These are phyloP conservation scores for Paelopatides confundens DNA, from an alignment of 53 echinoderm and acorn worm genomes.

Conservation along the genomic window DNA sequence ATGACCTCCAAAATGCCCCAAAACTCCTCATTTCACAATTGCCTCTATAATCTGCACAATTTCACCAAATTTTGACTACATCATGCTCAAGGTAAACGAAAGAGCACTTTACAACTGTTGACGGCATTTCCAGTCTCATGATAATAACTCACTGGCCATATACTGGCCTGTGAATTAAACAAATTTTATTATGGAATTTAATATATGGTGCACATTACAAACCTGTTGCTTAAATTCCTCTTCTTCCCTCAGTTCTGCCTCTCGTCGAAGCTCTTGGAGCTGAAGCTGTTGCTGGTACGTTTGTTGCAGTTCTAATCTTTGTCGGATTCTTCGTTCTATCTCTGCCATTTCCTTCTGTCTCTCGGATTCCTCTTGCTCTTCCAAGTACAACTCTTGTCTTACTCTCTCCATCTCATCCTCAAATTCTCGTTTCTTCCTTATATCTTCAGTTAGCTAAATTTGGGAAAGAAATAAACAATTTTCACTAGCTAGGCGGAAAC, in stretches of 20 bases:
- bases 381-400: conserved; percentile 88
- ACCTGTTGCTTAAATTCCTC: conserved; percentile 95
- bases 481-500: no score
- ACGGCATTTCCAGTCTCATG: no score
- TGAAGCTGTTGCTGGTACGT: conserved; percentile 86
- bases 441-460: conserved; percentile 82
- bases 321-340: conserved; percentile 82
- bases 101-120: no score
- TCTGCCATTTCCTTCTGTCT: conserved; percentile 85
- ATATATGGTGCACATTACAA: no score
- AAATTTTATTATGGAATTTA: no score
- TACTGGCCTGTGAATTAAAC: no score
- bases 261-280: conserved; percentile 77
- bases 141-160: no score
- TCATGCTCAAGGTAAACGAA: no score
- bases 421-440: conserved; percentile 80
- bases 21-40: no score
- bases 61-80: no score
- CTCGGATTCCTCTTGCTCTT: conserved; percentile 93
- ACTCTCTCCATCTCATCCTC: conserved; percentile 97
- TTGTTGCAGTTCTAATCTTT: conserved; percentile 91
- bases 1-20: no score
- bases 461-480: conserved; percentile 11
- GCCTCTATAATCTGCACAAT: no score
- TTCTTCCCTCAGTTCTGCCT: conserved; percentile 83